Evolutionary conservation across 92 coral and sea anemone genomes (phyloP), one percentile per base, ranked within the genome.

Genomic region (Epizoanthus illoricatus): DNA sequence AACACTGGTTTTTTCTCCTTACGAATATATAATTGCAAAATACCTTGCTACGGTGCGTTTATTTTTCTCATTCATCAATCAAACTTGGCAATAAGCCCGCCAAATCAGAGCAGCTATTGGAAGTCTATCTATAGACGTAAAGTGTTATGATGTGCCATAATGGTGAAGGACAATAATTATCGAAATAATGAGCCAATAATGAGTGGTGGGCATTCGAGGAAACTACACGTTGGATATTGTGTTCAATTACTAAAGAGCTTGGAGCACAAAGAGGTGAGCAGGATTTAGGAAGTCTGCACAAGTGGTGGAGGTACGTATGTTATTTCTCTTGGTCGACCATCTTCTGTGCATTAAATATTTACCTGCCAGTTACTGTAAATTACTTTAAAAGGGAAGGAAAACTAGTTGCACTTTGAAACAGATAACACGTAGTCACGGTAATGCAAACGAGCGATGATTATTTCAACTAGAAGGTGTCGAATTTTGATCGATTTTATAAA

Each of bases 101-200:
- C 60, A 78, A 64, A 45, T 12, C 13, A 63, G 82, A 64, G 65
- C 42, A 58, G 59, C 62, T 21, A 62, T 40, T 78, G 81, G 68
- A 76, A 54, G 64, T 74, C 57, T 55, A 74, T 47, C 65, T 74
- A 39, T 28, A 54, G 40, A 61, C 18, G 70, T 62, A 62, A 62
- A 40, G 71, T 41, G 71, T 39, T 76, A 69, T 41, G 71, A 70
- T 63, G 33, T 49, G 21, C 16, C 45, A 78, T 70, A 63, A 63
- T 64, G 60, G 24, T n/a, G 36, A 45, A 62, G 33, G 21, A 19
- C 61, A 64, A 64, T 45, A 63, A 62, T 63, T 78, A 62, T 64
- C 71, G 70, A 78, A 78, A 43, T 63, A 78, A 78, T 58, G 82
- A 78, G 71, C 82, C 82, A 78, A 78, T 78, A 78, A 78, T 70